Conservation (phyloP, 2,797 vertebrate genomes). For the Syndactyla subalaris region DNA sequence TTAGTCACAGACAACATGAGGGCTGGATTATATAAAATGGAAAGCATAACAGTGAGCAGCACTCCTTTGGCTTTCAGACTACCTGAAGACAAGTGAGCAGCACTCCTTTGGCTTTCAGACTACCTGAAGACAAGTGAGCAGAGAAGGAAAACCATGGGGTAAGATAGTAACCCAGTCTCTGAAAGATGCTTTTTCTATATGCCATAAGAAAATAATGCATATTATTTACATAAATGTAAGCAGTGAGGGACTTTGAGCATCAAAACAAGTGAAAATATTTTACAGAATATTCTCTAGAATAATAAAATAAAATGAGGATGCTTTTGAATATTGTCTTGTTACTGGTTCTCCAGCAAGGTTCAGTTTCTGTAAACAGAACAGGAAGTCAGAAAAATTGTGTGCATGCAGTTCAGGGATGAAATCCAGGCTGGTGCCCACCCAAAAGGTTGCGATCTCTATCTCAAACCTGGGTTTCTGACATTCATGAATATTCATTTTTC, state of each 20-base stretch:
- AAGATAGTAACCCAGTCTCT: not conserved
- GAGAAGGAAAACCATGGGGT: slow-evolving; percentile 43
- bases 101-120: too few species aligned
- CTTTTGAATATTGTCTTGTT: not conserved
- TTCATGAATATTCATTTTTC: not conserved
- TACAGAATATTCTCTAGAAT: not conserved
- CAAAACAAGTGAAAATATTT: not conserved
- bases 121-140: rapidly evolving
- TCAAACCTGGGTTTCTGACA: not conserved
- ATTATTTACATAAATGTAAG: not conserved
- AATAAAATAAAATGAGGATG: not conserved
- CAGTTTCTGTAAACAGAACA: not conserved
- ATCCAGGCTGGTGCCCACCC: not conserved
- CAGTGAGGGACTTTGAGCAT: not conserved
- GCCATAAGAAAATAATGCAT: not conserved
- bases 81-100: not conserved
- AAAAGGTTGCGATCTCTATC: not conserved
- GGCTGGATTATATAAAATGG: not conserved
- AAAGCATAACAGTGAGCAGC: not conserved
- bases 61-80: not conserved
- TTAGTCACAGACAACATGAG: rapidly evolving
- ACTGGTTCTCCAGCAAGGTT: not conserved
- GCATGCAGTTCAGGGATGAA: not conserved
- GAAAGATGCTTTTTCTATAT: not conserved
- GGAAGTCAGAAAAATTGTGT: not conserved